phyloP scores from a whole-genome alignment of 2,113 vertebrate species.

The Solenodon paradoxus region DNA sequence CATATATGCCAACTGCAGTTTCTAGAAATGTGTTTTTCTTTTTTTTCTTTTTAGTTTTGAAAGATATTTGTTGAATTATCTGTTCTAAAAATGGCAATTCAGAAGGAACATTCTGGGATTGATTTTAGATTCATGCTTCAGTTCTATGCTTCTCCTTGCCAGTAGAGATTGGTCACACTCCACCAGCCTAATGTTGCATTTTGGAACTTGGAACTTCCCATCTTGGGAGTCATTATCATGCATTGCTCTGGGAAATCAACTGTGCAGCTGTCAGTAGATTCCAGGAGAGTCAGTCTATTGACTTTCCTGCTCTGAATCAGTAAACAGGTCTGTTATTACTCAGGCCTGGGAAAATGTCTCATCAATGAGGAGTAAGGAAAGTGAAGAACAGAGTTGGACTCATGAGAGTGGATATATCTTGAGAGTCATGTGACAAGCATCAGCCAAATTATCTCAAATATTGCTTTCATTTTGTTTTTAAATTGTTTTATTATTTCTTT shows the following conservation, averaged over 20 bases:
- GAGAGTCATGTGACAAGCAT: neutral
- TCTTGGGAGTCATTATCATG: slow-evolving; percentile 15
- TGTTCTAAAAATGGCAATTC: slow-evolving; percentile 6
- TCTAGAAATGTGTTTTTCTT: slow-evolving; percentile 18
- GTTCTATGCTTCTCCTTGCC: slow-evolving; percentile 18
- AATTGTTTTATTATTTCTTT: too few relatives aligned
- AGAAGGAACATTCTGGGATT: neutral
- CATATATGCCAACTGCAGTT: neutral
- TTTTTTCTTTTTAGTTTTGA: slow-evolving; percentile 43
- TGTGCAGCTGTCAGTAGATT: neutral
- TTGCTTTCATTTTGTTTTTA: slow-evolving; percentile 34
- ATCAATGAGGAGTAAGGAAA: neutral
- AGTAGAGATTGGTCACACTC: neutral
- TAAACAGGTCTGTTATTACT: slow-evolving; percentile 1
- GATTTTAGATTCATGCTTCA: slow-evolving; percentile 18
- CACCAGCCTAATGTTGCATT: neutral
- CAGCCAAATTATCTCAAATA: neutral
- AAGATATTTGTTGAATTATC: slow-evolving; percentile 39
- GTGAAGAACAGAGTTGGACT: neutral
- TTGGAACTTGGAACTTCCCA: slow-evolving; percentile 35
- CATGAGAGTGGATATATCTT: neutral
- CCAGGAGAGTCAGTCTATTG: neutral
- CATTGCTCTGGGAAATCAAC: slow-evolving; percentile 25
- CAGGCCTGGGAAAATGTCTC: neutral
- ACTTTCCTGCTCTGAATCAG: slow-evolving; percentile 19